Evolutionary conservation across 64 coral and sea anemone species (phyloP).

Genomic region (Montipora capricornis): DNA sequence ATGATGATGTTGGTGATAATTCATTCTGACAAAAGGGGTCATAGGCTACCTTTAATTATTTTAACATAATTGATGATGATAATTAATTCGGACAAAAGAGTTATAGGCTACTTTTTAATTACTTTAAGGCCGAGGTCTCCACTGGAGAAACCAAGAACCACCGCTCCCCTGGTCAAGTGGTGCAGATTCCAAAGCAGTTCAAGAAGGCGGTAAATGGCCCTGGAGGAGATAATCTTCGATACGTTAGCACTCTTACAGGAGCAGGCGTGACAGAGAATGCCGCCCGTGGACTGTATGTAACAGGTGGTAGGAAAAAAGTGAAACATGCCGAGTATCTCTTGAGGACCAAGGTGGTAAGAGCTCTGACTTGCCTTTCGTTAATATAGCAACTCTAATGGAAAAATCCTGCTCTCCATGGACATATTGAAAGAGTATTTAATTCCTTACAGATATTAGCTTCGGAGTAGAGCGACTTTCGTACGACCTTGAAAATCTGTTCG

Average conservation of each 20-base stretch:
- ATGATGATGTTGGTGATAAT: too few species aligned
- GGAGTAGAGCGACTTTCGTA: too few species aligned
- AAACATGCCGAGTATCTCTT: slow-evolving; percentile 17
- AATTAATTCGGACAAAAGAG: too few species aligned
- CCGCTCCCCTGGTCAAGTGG: not conserved
- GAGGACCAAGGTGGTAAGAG: not conserved
- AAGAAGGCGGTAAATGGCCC: slow-evolving; percentile 10
- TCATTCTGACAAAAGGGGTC: too few species aligned
- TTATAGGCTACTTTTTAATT: too few species aligned
- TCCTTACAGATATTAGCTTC: too few species aligned
- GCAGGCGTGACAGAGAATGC: not conserved
- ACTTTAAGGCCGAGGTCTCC: not conserved
- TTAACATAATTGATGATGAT: too few species aligned
- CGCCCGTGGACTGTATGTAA: not conserved
- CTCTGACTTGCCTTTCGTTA: not conserved
- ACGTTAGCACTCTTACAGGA: slow-evolving; percentile 21
- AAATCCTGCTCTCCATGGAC: too few species aligned
- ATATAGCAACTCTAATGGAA: too few species aligned
- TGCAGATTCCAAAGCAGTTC: slow-evolving; percentile 8
- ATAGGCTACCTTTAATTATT: too few species aligned
- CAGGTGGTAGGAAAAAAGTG: not conserved
- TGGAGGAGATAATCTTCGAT: slow-evolving; percentile 22
- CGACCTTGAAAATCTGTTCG: too few species aligned
- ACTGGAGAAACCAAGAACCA: not conserved
- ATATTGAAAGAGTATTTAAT: too few species aligned